Evolutionary conservation across 1,140 invertebrate genomes (phyloP).

Genomic region (Brachionus rubens): DNA sequence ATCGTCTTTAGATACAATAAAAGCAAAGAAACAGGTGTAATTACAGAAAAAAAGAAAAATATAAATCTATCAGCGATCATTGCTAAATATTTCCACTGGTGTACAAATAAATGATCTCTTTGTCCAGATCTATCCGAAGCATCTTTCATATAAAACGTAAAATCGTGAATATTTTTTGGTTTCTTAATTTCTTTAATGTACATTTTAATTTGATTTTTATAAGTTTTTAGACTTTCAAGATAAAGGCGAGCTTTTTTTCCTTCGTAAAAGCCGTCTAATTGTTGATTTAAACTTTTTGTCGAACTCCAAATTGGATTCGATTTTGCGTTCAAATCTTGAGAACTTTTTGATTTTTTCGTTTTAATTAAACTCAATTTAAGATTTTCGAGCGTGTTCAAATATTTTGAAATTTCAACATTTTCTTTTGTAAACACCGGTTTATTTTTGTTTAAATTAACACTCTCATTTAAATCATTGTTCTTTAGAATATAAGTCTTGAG

Average conservation of each 20-base stretch:
- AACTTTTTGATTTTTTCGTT: neutral
- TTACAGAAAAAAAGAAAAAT: neutral
- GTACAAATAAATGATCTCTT: neutral
- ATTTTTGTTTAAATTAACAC: neutral
- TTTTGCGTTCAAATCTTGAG: no score
- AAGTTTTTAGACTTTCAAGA: constrained; percentile 1
- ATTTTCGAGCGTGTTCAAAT: constrained; percentile 29
- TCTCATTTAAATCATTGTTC: neutral
- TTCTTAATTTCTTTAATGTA: neutral
- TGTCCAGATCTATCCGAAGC: no score
- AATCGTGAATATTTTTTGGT: neutral
- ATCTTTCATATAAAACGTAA: neutral
- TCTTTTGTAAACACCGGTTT: neutral
- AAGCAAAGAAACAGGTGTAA: constrained; percentile 4
- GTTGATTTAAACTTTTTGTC: neutral
- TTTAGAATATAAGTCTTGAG: neutral
- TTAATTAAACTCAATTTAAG: neutral
- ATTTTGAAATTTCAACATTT: neutral
- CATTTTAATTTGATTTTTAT: neutral
- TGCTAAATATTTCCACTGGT: constrained; percentile 19
- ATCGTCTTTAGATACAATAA: constrained; percentile 3
- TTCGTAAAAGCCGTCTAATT: neutral
- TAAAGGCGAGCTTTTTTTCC: neutral
- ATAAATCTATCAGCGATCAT: neutral
- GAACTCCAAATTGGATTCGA: neutral